A percentile compares a stretch with the other conserved stretches of the same genome.
phyloP scores from a whole-genome alignment of 2,888 invertebrate species.

The Aphelenchoides bicaudatus region DNA sequence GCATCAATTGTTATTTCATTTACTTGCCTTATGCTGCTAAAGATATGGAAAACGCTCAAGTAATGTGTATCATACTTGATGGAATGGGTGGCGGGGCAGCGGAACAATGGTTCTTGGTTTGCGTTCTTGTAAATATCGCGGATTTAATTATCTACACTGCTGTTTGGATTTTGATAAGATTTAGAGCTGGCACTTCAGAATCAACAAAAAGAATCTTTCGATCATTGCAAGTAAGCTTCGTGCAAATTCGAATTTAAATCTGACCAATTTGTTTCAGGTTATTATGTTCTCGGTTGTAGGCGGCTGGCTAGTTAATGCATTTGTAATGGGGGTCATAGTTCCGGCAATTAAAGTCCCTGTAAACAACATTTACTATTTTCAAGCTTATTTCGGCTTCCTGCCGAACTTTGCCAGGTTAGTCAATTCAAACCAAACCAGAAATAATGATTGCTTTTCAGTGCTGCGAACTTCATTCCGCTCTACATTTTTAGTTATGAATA shows the following conservation, averaged over 20 bases:
- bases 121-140: slow-evolving; percentile 13
- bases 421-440: too few relatives aligned
- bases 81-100: slow-evolving; percentile 4
- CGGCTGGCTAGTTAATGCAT: slow-evolving; percentile 17
- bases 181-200: slow-evolving; percentile 1
- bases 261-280: too few relatives aligned
- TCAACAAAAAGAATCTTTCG: slow-evolving; percentile 8
- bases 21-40: not conserved
- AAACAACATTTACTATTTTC: not conserved
- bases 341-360: slow-evolving; percentile 7
- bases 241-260: too few relatives aligned
- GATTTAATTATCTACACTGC: slow-evolving; percentile 8
- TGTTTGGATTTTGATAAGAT: slow-evolving; percentile 6
- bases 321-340: slow-evolving; percentile 6
- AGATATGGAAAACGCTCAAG: too few relatives aligned
- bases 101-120: slow-evolving; percentile 11
- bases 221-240: slow-evolving; percentile 6
- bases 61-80: slow-evolving; percentile 7
- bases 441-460: too few relatives aligned
- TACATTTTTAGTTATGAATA: too few relatives aligned
- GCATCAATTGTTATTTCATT: not conserved
- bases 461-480: too few relatives aligned
- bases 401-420: slow-evolving; percentile 15
- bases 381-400: not conserved
- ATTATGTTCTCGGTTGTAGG: slow-evolving; percentile 14